phyloP scores from a whole-genome alignment of 2,113 vertebrate species.

The Eublepharis macularius region DNA sequence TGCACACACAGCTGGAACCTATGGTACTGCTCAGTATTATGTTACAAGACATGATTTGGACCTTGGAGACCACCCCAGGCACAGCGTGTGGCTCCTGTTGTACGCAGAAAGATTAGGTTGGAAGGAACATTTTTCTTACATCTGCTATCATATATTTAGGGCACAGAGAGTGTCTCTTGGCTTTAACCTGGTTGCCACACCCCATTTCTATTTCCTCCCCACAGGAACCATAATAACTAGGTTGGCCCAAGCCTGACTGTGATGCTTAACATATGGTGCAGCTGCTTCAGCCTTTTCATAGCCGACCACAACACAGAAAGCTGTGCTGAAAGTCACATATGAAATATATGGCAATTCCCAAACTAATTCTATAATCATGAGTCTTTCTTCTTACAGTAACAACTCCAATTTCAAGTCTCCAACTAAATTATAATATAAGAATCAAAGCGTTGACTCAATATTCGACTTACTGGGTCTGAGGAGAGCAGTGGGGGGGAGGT shows the following conservation, averaged over 20 bases:
- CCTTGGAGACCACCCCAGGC: not conserved
- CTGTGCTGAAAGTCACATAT: constrained; percentile 31
- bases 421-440: constrained; percentile 1
- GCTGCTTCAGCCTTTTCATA: constrained; percentile 32
- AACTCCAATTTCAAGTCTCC: not conserved
- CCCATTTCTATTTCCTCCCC: constrained; percentile 15
- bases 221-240: not conserved
- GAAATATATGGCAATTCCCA: constrained; percentile 23
- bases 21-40: not conserved
- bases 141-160: not conserved
- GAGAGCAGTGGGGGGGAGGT: not conserved
- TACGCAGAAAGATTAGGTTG: fast-evolving
- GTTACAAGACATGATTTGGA: not conserved
- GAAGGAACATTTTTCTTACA: not conserved
- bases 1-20: fast-evolving
- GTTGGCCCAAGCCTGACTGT: not conserved
- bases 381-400: not conserved
- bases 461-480: not conserved
- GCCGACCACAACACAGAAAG: not conserved
- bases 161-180: not conserved
- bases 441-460: not conserved
- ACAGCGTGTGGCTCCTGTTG: not conserved
- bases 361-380: not conserved
- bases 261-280: not conserved
- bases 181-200: not conserved